Evolutionary conservation across 2,888 invertebrate species (phyloP).

Genomic region (Corbicula japonica): DNA sequence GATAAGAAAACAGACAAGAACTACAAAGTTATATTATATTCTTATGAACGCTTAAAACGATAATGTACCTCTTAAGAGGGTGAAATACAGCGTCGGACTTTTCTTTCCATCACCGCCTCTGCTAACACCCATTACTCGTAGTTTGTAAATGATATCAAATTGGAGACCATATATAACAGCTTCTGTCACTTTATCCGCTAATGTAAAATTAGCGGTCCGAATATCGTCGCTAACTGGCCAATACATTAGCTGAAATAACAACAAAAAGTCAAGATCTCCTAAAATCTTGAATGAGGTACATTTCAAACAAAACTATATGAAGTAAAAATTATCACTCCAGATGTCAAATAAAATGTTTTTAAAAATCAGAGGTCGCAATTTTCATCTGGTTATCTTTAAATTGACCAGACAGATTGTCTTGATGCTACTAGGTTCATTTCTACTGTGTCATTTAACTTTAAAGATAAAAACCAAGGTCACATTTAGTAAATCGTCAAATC

Average conservation of each 20-base stretch:
- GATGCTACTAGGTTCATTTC: too few relatives aligned
- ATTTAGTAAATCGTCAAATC: too few relatives aligned
- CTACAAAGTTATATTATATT: background rate
- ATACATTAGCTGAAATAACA: conserved; percentile 66
- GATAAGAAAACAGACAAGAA: background rate
- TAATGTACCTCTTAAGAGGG: conserved; percentile 46
- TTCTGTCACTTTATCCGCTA: conserved; percentile 90
- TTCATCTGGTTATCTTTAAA: too few relatives aligned
- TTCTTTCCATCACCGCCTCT: conserved; percentile 98
- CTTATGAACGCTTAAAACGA: background rate
- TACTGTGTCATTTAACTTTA: too few relatives aligned
- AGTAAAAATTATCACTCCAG: too few relatives aligned
- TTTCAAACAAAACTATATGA: too few relatives aligned
- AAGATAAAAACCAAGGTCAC: too few relatives aligned
- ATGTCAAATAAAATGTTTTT: too few relatives aligned
- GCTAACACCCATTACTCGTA: conserved; percentile 96
- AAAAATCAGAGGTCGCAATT: too few relatives aligned
- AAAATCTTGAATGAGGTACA: too few relatives aligned
- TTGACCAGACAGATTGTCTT: too few relatives aligned
- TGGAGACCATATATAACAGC: conserved; percentile 91
- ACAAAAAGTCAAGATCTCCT: too few relatives aligned
- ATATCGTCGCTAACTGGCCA: conserved; percentile 70
- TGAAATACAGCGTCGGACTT: conserved; percentile 96
- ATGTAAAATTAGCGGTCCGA: conserved; percentile 57
- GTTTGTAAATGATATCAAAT: conserved; percentile 94